A percentile compares a stretch with the other conserved stretches of the same genome.
Conservation (phyloP, 2,888 invertebrate species). For the Tricholauxania praeusta region DNA sequence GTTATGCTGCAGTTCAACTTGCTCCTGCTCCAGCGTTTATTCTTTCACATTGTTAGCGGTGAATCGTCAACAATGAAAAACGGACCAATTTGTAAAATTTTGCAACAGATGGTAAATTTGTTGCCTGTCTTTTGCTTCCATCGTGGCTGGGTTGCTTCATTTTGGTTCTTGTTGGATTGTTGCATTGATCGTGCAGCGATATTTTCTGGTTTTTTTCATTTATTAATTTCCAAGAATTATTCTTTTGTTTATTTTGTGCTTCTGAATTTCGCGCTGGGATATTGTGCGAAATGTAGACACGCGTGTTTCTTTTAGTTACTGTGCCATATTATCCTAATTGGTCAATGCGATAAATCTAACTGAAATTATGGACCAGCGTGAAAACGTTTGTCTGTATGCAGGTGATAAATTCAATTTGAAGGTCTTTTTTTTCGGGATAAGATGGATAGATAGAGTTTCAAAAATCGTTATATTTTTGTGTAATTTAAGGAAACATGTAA, state of each 20-base stretch:
- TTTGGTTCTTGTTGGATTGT: background rate
- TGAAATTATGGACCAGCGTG: conserved; percentile 34
- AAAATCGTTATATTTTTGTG: too few species aligned
- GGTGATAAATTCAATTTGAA: too few species aligned
- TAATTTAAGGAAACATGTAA: too few species aligned
- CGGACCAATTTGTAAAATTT: conserved; percentile 46
- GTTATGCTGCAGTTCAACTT: background rate
- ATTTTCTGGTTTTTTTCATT: background rate
- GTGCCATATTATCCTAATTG: conserved; percentile 52
- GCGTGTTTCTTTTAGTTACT: conserved; percentile 13
- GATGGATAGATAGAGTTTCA: too few species aligned
- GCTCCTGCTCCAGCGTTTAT: background rate
- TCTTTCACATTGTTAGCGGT: conserved; percentile 45
- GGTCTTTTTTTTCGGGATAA: too few species aligned
- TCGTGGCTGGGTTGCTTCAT: too few species aligned
- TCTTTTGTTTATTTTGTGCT: background rate
- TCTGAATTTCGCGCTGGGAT: background rate
- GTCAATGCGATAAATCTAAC: conserved; percentile 52
- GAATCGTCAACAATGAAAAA: conserved; percentile 29
- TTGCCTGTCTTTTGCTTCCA: too few species aligned
- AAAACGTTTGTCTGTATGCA: background rate
- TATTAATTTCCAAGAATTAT: conserved; percentile 14
- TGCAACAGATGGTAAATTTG: conserved; percentile 49
- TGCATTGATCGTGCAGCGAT: background rate
- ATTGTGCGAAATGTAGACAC: conserved; percentile 8